Conservation (phyloP, 2,888 invertebrate genomes). For the Boloria euphrosyne region DNA sequence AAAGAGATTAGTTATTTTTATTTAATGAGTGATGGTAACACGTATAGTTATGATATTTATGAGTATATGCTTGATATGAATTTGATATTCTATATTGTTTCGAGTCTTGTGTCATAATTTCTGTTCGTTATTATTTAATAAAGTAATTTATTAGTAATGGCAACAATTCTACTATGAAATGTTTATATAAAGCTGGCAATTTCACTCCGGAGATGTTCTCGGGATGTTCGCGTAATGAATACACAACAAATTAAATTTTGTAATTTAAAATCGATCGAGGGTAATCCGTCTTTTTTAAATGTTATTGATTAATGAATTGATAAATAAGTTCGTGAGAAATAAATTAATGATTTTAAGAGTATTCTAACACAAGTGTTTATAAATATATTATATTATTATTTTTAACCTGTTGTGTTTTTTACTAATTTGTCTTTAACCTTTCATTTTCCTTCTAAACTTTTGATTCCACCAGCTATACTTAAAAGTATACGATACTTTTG, state of each 20-base stretch:
- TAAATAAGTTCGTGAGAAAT: constrained; percentile 80
- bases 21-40: constrained; percentile 79
- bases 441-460: constrained; percentile 55
- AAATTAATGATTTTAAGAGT: constrained; percentile 82
- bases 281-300: constrained; percentile 69
- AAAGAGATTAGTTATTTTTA: constrained; percentile 80
- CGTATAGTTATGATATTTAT: constrained; percentile 76
- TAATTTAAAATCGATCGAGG: constrained; percentile 58
- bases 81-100: constrained; percentile 74
- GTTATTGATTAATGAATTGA: constrained; percentile 77
- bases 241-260: constrained; percentile 38
- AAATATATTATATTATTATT: constrained; percentile 83
- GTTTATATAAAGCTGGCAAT: constrained; percentile 44
- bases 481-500: constrained; percentile 25
- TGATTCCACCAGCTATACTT: constrained; percentile 78
- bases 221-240: constrained; percentile 27
- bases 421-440: constrained; percentile 69
- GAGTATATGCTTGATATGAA: constrained; percentile 73
- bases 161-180: constrained; percentile 45
- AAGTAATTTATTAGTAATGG: constrained; percentile 39
- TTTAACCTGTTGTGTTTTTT: constrained; percentile 76
- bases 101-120: constrained; percentile 77
- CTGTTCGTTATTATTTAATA: constrained; percentile 78
- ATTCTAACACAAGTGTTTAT: constrained; percentile 83
- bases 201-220: constrained; percentile 23